Conservation (phyloP, 2,113 vertebrate species). For the Zootoca vivipara region DNA sequence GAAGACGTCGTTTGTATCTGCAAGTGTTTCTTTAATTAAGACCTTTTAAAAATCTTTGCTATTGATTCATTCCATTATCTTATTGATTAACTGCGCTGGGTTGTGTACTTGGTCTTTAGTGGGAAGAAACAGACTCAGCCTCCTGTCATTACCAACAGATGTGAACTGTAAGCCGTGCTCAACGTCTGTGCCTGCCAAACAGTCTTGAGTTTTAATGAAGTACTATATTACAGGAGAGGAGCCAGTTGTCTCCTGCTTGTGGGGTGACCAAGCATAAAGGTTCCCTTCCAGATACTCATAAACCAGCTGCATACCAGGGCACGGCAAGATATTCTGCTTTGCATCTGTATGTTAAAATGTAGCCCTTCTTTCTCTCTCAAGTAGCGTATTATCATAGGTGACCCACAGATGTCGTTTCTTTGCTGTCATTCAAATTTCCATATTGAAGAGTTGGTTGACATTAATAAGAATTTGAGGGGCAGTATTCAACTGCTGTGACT, state of each 20-base stretch:
- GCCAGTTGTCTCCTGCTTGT: constrained; percentile 65
- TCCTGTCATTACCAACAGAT: constrained; percentile 74
- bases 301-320: constrained; percentile 51
- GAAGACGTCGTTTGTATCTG: constrained; percentile 94
- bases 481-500: too few relatives aligned
- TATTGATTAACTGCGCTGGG: constrained; percentile 87
- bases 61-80: constrained; percentile 90
- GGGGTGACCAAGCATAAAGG: constrained; percentile 69
- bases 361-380: constrained; percentile 27
- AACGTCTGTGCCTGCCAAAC: constrained; percentile 71
- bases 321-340: constrained; percentile 36
- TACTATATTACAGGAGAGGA: constrained; percentile 64
- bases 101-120: constrained; percentile 82
- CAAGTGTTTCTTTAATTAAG: constrained; percentile 98
- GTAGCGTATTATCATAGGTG: constrained; percentile 4
- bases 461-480: too few relatives aligned
- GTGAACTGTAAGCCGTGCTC: constrained; percentile 75
- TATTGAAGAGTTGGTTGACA: background rate
- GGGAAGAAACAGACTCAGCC: constrained; percentile 73
- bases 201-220: constrained; percentile 75
- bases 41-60: constrained; percentile 94
- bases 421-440: background rate
- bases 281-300: constrained; percentile 62
- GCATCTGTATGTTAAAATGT: constrained; percentile 50
- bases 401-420: background rate